Evolutionary conservation across 1,140 invertebrate genomes (phyloP).

Genomic region (Apis cerana): DNA sequence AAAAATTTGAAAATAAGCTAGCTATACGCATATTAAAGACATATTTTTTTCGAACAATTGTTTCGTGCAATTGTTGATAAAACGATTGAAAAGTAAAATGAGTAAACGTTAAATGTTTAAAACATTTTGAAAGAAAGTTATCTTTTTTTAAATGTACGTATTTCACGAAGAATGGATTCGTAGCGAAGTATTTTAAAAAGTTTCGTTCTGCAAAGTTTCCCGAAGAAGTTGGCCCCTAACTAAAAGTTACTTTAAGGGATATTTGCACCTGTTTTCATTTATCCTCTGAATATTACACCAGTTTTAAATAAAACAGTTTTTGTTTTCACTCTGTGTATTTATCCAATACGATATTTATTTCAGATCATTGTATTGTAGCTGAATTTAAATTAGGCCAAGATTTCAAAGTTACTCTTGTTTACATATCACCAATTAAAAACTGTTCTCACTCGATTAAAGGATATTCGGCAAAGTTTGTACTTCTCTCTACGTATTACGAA

Average conservation of each 20-base stretch:
- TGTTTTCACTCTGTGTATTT: background rate
- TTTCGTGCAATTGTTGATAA: too few relatives aligned
- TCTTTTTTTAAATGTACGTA: background rate
- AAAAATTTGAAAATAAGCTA: too few relatives aligned
- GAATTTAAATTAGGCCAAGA: conserved; percentile 63
- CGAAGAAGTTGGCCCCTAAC: background rate
- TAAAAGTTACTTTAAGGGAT: background rate
- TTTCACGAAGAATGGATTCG: background rate
- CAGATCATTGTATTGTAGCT: background rate
- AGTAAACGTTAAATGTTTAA: too few relatives aligned
- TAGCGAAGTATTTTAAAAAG: background rate
- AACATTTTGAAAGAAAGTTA: background rate
- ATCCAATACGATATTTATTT: background rate
- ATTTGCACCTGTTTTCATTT: background rate
- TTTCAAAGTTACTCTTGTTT: conserved; percentile 59
- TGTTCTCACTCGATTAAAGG: conserved; percentile 74
- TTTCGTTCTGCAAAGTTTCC: background rate
- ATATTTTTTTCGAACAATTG: too few relatives aligned
- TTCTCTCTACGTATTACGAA: background rate
- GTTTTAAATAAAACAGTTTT: background rate
- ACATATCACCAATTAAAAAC: conserved; percentile 71
- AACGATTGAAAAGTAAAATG: too few relatives aligned
- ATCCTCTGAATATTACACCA: background rate
- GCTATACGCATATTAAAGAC: too few relatives aligned
- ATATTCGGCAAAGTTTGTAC: conserved; percentile 56